Evolutionary conservation across 92 coral and sea anemone genomes (phyloP).

Genomic region (Bergia puertoricense): DNA sequence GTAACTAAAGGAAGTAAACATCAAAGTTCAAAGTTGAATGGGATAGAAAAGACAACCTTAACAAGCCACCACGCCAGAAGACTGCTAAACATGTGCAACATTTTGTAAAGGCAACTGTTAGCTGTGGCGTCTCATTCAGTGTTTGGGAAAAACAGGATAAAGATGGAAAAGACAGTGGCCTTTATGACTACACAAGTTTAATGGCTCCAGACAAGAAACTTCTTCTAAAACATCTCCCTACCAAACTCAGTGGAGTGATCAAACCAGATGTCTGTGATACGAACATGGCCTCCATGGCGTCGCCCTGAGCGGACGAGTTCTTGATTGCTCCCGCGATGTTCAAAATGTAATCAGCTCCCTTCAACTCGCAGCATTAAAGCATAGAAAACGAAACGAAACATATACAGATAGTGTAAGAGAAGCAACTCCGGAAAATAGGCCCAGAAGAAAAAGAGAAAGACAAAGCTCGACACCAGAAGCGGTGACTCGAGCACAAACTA

Average conservation of each 20-base stretch:
- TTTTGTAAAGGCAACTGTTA: slow-evolving; percentile 53
- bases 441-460: too few relatives aligned
- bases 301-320: too few relatives aligned
- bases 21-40: slow-evolving; percentile 4
- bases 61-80: slow-evolving; percentile 58
- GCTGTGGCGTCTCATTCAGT: slow-evolving; percentile 69
- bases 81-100: slow-evolving; percentile 47
- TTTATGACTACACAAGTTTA: slow-evolving; percentile 64
- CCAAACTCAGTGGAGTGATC: slow-evolving; percentile 54
- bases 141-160: slow-evolving; percentile 73
- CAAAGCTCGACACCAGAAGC: too few relatives aligned
- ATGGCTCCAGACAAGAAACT: slow-evolving; percentile 67
- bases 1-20: too few relatives aligned
- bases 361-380: too few relatives aligned
- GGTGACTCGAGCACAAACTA: background rate
- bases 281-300: too few relatives aligned
- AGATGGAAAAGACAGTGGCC: slow-evolving; percentile 67
- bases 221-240: slow-evolving; percentile 51
- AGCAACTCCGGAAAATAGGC: too few relatives aligned
- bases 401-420: too few relatives aligned
- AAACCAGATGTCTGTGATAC: slow-evolving; percentile 56
- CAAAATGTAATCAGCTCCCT: too few relatives aligned
- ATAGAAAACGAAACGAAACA: too few relatives aligned
- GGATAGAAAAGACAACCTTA: slow-evolving; percentile 54
- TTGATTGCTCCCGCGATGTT: too few relatives aligned